These are phyloP conservation scores for Neodiprion virginianus DNA, from an alignment of 1,140 invertebrate species.

Conservation along the genomic window DNA sequence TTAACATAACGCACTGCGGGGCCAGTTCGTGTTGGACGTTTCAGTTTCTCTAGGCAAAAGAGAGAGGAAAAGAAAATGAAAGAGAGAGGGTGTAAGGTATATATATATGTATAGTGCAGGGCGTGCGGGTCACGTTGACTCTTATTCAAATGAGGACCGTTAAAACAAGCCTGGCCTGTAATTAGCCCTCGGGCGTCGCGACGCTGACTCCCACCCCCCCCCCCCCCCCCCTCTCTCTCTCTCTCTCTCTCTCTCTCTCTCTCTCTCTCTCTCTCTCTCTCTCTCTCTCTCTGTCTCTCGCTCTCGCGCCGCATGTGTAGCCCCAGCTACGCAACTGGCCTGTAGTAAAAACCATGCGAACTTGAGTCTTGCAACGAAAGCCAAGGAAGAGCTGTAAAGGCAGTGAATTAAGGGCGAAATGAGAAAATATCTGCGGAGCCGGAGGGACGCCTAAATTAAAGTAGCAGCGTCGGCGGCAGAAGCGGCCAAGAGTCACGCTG, in stretches of 20 bases:
- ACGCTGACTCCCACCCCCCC: not conserved
- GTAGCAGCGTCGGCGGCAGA: not conserved
- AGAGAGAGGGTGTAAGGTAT: not conserved
- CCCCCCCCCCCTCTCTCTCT: not conserved
- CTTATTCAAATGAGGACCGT: conserved; percentile 16
- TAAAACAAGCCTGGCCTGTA: conserved; percentile 15
- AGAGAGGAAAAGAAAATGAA: not conserved
- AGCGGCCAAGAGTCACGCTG: not conserved
- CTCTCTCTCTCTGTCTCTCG: not conserved
- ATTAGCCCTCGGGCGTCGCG: conserved; percentile 13
- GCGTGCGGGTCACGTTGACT: conserved; percentile 8
- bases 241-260: not conserved
- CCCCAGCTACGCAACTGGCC: not conserved
- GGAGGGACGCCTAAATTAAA: conserved; percentile 1
- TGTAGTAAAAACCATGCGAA: too few relatives aligned
- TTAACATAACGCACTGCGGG: too few relatives aligned
- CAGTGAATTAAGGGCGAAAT: not conserved
- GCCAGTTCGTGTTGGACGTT: not conserved
- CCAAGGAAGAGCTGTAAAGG: not conserved
- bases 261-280: not conserved
- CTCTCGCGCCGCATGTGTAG: not conserved
- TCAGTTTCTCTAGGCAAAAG: not conserved
- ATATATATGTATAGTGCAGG: not conserved
- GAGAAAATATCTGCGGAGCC: not conserved
- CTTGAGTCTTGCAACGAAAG: too few relatives aligned